These are phyloP conservation scores for Leucophenga varia DNA, from an alignment of 1,140 invertebrate genomes.

Conservation along the genomic window DNA sequence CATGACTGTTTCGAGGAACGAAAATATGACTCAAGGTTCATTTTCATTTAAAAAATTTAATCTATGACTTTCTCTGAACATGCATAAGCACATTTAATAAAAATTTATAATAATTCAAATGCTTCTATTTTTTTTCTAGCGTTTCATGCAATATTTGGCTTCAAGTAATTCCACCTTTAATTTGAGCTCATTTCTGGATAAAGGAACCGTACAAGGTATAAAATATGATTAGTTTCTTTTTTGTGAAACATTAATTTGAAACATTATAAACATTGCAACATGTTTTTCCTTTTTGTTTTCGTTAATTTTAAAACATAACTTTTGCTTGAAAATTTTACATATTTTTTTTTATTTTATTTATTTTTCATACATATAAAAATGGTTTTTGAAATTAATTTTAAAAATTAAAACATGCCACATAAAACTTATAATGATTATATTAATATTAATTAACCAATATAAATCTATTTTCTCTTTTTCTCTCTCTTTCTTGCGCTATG, in stretches of 20 bases:
- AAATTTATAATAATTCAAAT: too few relatives aligned
- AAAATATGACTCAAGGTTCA: too few relatives aligned
- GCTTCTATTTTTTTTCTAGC: slow-evolving; percentile 66
- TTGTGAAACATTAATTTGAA: slow-evolving; percentile 17
- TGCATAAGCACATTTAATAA: too few relatives aligned
- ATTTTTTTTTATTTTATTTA: too few relatives aligned
- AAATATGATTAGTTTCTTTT: slow-evolving; percentile 22
- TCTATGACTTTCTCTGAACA: too few relatives aligned
- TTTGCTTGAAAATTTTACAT: background rate
- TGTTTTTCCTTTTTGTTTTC: slow-evolving; percentile 8
- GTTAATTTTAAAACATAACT: slow-evolving; percentile 5
- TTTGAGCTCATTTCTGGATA: slow-evolving; percentile 95
- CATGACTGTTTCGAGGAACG: too few relatives aligned
- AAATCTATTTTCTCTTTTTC: slow-evolving; percentile 23
- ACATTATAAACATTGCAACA: background rate
- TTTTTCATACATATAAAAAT: too few relatives aligned
- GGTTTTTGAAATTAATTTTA: background rate
- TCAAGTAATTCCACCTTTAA: slow-evolving; percentile 99
- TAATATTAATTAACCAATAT: slow-evolving; percentile 21
- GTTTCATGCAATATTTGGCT: slow-evolving; percentile 99
- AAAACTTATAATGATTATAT: background rate
- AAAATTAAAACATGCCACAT: slow-evolving; percentile 7
- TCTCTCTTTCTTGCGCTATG: slow-evolving; percentile 17
- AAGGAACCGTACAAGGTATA: slow-evolving; percentile 90
- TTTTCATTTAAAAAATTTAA: too few relatives aligned